phyloP scores from a whole-genome alignment of 2,797 vertebrate genomes.

The Erethizon dorsatum region DNA sequence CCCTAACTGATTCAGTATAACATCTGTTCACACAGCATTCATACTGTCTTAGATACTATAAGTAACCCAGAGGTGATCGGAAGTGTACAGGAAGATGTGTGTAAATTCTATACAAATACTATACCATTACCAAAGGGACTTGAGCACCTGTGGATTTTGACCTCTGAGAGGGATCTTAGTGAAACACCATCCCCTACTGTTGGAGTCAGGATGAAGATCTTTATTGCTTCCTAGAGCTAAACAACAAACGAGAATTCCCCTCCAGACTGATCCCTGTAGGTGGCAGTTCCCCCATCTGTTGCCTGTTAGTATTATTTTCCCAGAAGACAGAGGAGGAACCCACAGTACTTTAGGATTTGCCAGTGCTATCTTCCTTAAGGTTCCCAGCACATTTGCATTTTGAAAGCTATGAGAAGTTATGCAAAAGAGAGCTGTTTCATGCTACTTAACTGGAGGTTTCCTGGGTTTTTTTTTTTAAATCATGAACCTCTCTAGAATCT shows the following conservation, averaged over 20 bases:
- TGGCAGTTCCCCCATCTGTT: neutral
- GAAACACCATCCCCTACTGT: neutral
- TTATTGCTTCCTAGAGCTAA: neutral
- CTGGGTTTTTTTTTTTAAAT: fast-evolving
- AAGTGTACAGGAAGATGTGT: neutral
- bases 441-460: neutral
- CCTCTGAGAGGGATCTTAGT: neutral
- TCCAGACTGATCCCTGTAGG: neutral
- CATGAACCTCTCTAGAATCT: neutral
- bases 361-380: neutral
- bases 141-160: neutral
- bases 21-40: neutral
- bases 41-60: neutral
- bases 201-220: neutral
- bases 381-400: neutral
- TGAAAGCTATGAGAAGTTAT: neutral
- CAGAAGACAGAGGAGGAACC: fast-evolving
- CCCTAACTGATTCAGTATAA: neutral
- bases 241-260: neutral
- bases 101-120: neutral
- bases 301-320: neutral
- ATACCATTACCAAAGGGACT: neutral
- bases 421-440: neutral
- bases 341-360: neutral
- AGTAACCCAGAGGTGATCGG: neutral